Evolutionary conservation across 2,797 vertebrate species (phyloP).

Genomic region (Dendrocincla fuliginosa): DNA sequence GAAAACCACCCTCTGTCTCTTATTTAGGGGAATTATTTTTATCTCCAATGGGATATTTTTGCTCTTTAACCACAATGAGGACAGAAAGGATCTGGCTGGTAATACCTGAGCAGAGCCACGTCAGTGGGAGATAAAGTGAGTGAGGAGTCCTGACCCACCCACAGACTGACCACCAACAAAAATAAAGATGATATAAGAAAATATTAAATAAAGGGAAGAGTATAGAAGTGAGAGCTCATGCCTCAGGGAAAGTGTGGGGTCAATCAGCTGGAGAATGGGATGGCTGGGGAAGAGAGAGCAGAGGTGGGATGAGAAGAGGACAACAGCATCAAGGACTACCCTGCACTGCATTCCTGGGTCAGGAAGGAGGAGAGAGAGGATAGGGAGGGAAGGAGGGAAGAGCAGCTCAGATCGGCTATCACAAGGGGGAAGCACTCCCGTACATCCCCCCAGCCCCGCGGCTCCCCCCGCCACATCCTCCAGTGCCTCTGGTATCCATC

Average conservation of each 20-base stretch:
- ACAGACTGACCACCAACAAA: not conserved
- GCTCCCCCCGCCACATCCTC: not conserved
- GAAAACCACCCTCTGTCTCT: not conserved
- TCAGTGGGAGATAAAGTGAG: not conserved
- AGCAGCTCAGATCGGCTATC: not conserved
- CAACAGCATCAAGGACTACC: not conserved
- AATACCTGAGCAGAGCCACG: not conserved
- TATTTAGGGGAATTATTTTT: not conserved
- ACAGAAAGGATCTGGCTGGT: not conserved
- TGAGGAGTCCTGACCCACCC: not conserved
- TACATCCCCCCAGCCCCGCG: accelerated
- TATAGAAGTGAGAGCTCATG: accelerated
- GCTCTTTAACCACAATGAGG: not conserved
- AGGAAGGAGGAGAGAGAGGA: constrained; percentile 76
- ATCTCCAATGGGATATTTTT: not conserved
- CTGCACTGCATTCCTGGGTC: not conserved
- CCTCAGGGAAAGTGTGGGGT: accelerated
- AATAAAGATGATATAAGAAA: not conserved
- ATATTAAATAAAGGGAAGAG: not conserved
- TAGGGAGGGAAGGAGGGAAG: not conserved
- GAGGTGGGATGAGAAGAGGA: not conserved
- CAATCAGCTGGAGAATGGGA: not conserved
- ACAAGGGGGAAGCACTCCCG: not conserved
- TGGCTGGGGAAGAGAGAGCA: not conserved
- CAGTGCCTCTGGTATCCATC: constrained; percentile 18